phyloP scores from a whole-genome alignment of 2,113 vertebrate genomes.

The Pandion haliaetus region DNA sequence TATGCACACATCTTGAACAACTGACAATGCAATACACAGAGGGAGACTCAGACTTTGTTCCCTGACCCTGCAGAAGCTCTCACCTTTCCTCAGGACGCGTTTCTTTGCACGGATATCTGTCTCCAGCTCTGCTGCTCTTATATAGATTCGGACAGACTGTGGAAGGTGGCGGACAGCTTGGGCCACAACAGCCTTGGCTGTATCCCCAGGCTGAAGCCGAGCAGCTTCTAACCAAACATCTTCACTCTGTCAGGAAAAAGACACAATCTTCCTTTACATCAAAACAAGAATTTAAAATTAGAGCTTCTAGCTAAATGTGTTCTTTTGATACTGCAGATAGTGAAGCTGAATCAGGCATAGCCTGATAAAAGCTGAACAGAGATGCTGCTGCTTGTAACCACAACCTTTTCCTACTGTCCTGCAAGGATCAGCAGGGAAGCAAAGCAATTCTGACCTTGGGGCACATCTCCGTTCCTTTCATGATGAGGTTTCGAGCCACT shows the following conservation, averaged over 20 bases:
- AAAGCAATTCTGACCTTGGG: constrained; percentile 83
- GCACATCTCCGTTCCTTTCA: constrained; percentile 99
- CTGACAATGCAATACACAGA: not conserved
- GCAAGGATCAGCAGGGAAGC: not conserved
- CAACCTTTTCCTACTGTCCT: not conserved
- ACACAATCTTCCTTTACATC: not conserved
- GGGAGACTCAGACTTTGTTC: not conserved
- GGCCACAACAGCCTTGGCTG: constrained; percentile 95
- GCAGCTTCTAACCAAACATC: constrained; percentile 98
- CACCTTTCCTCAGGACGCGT: constrained; percentile 94
- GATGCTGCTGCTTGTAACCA: not conserved
- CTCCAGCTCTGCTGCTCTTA: constrained; percentile 95
- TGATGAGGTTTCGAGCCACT: constrained; percentile 95
- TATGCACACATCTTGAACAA: not conserved
- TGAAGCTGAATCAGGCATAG: not conserved
- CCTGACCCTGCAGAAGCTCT: not conserved
- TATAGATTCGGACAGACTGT: constrained; percentile 94
- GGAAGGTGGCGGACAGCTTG: constrained; percentile 96
- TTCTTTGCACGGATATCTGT: constrained; percentile 96
- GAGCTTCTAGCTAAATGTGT: not conserved
- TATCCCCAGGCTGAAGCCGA: constrained; percentile 93
- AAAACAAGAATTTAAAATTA: not conserved
- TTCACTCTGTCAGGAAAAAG: constrained; percentile 83
- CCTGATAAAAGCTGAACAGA: not conserved
- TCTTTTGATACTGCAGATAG: not conserved